Evolutionary conservation across 2,888 invertebrate species (phyloP).

Genomic region (Syrista parreyssii): DNA sequence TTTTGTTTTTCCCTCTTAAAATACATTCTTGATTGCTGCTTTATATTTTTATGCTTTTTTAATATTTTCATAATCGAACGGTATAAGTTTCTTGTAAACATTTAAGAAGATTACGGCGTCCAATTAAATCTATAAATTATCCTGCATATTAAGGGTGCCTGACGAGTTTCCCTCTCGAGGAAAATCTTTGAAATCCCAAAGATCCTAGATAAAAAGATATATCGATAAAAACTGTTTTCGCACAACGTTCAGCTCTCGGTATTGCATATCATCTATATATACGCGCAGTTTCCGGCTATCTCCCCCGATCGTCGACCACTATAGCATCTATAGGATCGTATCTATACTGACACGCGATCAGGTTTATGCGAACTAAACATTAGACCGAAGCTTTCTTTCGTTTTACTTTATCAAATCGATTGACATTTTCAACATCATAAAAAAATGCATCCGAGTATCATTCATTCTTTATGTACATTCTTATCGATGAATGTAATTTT

Average conservation of each 20-base stretch:
- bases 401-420: neutral
- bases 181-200: neutral
- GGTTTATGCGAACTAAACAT: neutral
- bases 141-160: neutral
- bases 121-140: neutral
- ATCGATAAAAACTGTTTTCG: constrained; percentile 18
- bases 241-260: constrained; percentile 25
- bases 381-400: neutral
- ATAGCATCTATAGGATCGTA: constrained; percentile 34
- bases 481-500: neutral
- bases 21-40: neutral
- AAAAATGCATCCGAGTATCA: neutral
- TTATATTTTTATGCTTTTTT: neutral
- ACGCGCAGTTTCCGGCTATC: constrained; percentile 58
- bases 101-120: neutral
- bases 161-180: neutral
- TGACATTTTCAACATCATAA: neutral
- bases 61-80: neutral
- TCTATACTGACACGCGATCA: neutral
- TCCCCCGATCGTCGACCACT: constrained; percentile 54
- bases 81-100: neutral
- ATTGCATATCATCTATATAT: constrained; percentile 39
- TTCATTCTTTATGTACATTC: neutral
- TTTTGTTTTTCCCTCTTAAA: neutral
- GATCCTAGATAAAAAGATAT: constrained; percentile 9